Conservation (phyloP, 2,888 invertebrate species). For the Cheilosia urbana region DNA sequence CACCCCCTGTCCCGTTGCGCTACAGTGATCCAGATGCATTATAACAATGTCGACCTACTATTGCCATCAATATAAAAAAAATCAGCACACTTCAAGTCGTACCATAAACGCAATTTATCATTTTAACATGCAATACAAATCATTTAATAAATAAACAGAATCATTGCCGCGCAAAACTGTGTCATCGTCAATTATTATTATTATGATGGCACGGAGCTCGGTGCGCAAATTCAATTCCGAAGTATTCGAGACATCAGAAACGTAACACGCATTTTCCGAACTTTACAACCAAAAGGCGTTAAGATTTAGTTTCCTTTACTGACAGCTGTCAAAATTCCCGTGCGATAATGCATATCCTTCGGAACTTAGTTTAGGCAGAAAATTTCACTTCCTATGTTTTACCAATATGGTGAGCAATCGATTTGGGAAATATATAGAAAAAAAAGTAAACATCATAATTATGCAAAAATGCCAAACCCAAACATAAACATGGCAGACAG, state of each 20-base stretch:
- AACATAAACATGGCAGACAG: not conserved
- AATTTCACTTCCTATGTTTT: slow-evolving; percentile 37
- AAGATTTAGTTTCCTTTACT: no score
- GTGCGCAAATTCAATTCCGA: slow-evolving; percentile 8
- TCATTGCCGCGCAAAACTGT: slow-evolving; percentile 54
- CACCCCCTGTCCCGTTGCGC: slow-evolving; percentile 39
- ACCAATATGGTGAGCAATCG: not conserved
- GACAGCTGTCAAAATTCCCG: slow-evolving; percentile 20
- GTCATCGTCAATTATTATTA: slow-evolving; percentile 55
- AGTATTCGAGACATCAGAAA: not conserved
- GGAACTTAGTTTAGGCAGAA: slow-evolving; percentile 1
- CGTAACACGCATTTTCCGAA: slow-evolving; percentile 25
- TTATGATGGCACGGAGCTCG: slow-evolving; percentile 28
- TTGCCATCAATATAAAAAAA: slow-evolving; percentile 1
- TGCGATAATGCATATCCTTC: slow-evolving; percentile 17
- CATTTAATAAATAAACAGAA: slow-evolving; percentile 32
- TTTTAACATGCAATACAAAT: slow-evolving; percentile 25
- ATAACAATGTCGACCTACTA: not conserved
- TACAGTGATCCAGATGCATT: slow-evolving; percentile 36
- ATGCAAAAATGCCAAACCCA: not conserved
- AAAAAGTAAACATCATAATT: not conserved
- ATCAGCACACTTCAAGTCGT: slow-evolving; percentile 8
- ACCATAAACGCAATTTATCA: slow-evolving; percentile 40
- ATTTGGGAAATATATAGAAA: not conserved
- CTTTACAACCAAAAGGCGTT: slow-evolving; percentile 3